These are phyloP conservation scores for Zeuzera pyrina DNA, from an alignment of 2,888 invertebrate genomes.

Conservation along the genomic window DNA sequence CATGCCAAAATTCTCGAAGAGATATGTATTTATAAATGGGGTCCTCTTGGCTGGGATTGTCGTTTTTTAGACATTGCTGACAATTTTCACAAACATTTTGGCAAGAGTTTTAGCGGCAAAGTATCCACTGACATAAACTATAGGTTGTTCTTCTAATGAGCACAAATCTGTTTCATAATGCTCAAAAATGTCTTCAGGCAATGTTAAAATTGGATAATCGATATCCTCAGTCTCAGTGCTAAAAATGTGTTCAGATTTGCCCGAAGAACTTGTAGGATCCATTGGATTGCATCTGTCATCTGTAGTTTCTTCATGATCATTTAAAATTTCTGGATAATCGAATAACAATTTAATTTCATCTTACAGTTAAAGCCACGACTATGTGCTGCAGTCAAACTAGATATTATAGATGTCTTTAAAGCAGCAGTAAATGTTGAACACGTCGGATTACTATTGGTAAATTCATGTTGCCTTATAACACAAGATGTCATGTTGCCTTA, in stretches of 20 bases:
- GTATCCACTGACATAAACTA: constrained; percentile 1
- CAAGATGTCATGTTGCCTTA: too few species aligned
- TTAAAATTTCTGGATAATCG: neutral
- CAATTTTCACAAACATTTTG: neutral
- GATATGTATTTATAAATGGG: too few species aligned
- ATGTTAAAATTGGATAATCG: neutral
- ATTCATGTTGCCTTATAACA: constrained; percentile 2
- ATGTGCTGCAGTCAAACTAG: neutral
- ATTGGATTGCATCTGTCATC: too few species aligned
- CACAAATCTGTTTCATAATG: neutral
- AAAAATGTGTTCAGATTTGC: too few species aligned
- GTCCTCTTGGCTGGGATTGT: too few species aligned
- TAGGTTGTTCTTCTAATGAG: neutral
- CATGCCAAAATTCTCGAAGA: neutral
- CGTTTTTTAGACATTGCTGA: neutral
- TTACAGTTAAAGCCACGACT: neutral
- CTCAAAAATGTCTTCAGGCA: neutral
- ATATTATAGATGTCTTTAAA: constrained; percentile 3
- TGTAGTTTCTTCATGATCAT: neutral
- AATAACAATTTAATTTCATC: neutral
- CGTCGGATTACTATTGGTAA: constrained; percentile 5
- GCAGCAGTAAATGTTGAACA: constrained; percentile 3
- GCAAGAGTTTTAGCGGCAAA: neutral
- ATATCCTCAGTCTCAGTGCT: neutral
- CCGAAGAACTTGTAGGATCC: too few species aligned